Base-by-base conservation (phyloP, 2,888 invertebrate species). In the Platypus cylindrus region DNA sequence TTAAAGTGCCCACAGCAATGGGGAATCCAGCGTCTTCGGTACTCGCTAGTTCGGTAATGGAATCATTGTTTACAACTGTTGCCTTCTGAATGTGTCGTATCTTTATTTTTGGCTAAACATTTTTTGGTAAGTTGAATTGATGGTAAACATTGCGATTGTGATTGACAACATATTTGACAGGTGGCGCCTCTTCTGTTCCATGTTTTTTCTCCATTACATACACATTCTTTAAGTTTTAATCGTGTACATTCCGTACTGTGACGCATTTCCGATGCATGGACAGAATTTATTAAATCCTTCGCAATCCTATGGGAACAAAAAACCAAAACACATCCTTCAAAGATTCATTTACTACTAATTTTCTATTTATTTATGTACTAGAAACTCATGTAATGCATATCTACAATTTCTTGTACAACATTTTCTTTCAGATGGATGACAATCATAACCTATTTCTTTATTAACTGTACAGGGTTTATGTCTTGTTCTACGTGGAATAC, bases 341-440 rank as follows among this genome's bases (percentile, higher is more conserved):
- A 7, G 9, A 7, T 7, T 20, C 9, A 20, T n/a, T n/a, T 20
- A 9, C 5, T 7, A 20, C 7, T 20, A 9, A 7, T 20, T 7
- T 7, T 20, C 9, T 20, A 9, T 5, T 20, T 7, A 20, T 7
- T 5, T 20, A 7, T 20, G 5, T 20, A 20, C 20, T 9, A 20
- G 7, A 20, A 7, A 7, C 7, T 20, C 20, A 5, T 7, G 9
- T 20, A 20, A 15, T 27, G 27, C 27, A 9, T 27, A 27, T 9
- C 14, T 51, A 44, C 70, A 70, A 15, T 60, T 53, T 1, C 51
- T 35, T 3, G 52, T 59, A 45, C 70, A 70, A 50, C 70, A 70
- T n/a, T 61, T 52, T 0, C 70, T 69, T 43, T 70, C 68, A 0
- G 70, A 67, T 0, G 70, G 70, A 38, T 70, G 69, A 41, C 70